Evolutionary conservation across 2,888 invertebrate genomes (phyloP).

Genomic region (Stenurella melanura): DNA sequence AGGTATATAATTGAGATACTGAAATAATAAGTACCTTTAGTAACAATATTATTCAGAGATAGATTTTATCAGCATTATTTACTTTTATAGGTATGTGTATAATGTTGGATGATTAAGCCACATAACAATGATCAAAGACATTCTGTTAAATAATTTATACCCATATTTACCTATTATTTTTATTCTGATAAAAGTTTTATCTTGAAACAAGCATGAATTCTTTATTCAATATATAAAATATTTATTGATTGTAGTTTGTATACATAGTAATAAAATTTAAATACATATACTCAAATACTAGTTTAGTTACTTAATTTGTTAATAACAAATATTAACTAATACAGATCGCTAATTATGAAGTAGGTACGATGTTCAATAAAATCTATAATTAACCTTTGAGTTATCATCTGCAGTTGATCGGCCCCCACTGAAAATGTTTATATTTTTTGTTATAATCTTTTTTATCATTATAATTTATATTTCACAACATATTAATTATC

Average conservation of each 20-base stretch:
- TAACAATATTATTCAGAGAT: neutral
- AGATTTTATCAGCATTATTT: slow-evolving; percentile 7
- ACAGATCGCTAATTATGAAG: neutral
- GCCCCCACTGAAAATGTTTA: neutral
- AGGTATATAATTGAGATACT: too few species aligned
- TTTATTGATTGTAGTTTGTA: neutral
- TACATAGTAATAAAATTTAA: neutral
- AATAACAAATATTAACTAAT: neutral
- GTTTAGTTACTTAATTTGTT: neutral
- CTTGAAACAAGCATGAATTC: neutral
- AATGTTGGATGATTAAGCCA: neutral
- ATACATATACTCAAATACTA: neutral
- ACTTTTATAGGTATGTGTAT: neutral
- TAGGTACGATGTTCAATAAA: neutral
- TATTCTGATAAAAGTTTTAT: neutral
- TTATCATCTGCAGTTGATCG: neutral
- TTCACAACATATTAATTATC: too few species aligned
- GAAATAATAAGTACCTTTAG: neutral
- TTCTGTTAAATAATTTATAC: neutral
- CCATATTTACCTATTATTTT: neutral
- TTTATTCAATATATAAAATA: neutral
- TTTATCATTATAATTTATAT: neutral
- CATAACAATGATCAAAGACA: neutral
- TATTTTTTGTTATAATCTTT: neutral
- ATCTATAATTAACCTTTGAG: neutral